These are phyloP conservation scores for Melieria crassipennis DNA, from an alignment of 2,888 invertebrate species.

Conservation along the genomic window DNA sequence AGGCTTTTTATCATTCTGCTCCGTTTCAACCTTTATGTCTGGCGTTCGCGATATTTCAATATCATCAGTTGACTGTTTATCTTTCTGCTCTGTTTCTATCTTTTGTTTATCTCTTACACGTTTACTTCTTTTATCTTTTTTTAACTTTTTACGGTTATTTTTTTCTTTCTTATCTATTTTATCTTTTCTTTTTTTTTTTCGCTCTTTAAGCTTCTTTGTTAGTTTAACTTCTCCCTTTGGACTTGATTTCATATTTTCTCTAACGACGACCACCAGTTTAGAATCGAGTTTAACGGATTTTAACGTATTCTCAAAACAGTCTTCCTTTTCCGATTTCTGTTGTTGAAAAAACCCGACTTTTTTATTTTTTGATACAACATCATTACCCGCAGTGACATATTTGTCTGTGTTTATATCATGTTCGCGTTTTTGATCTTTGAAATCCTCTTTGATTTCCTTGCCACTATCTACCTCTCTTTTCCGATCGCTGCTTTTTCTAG, in stretches of 20 bases:
- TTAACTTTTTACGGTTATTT: constrained; percentile 41
- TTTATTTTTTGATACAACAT: constrained; percentile 10
- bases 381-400: background rate
- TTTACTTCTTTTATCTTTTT: constrained; percentile 51
- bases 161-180: constrained; percentile 44
- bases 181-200: constrained; percentile 53
- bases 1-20: constrained; percentile 32
- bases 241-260: constrained; percentile 39
- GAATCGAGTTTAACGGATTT: constrained; percentile 35
- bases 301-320: constrained; percentile 10
- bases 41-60: constrained; percentile 20
- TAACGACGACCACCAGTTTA: constrained; percentile 42
- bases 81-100: constrained; percentile 32
- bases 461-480: constrained; percentile 14
- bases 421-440: constrained; percentile 24
- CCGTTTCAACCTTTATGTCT: constrained; percentile 24
- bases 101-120: constrained; percentile 39
- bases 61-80: constrained; percentile 32
- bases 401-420: constrained; percentile 17
- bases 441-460: background rate
- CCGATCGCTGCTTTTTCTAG: constrained; percentile 16
- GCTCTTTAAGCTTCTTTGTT: constrained; percentile 50
- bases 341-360: background rate
- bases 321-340: constrained; percentile 8
- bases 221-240: constrained; percentile 28